Conservation (phyloP, 2,888 invertebrate species). For the Meganola albula region DNA sequence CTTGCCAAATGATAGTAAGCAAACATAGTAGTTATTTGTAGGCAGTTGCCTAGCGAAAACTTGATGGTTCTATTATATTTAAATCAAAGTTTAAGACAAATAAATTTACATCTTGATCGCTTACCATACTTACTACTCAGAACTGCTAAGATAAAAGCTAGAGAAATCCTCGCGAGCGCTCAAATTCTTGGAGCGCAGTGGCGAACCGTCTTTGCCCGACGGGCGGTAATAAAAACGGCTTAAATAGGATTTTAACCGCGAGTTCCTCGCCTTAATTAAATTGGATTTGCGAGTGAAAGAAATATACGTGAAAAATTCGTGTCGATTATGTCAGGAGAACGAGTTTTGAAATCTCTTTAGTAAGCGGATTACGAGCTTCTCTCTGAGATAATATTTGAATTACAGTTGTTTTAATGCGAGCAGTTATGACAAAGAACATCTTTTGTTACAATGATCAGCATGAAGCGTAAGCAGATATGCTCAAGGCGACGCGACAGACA, state of each 20-base stretch:
- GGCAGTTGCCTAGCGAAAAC: too few relatives aligned
- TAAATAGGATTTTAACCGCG: constrained; percentile 77
- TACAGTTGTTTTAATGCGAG: constrained; percentile 33
- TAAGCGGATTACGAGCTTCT: constrained; percentile 56
- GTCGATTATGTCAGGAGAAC: constrained; percentile 70
- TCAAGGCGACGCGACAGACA: constrained; percentile 20
- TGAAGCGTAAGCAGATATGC: constrained; percentile 23
- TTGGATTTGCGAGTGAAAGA: constrained; percentile 76
- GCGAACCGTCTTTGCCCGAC: constrained; percentile 73
- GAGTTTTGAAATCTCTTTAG: constrained; percentile 62
- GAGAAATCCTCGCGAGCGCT: constrained; percentile 65
- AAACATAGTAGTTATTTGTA: too few relatives aligned
- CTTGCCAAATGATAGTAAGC: too few relatives aligned
- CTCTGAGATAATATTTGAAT: constrained; percentile 44
- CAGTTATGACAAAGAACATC: constrained; percentile 27
- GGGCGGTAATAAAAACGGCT: constrained; percentile 77
- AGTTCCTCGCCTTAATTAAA: constrained; percentile 77
- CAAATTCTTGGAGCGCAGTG: constrained; percentile 70
- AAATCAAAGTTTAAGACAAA: constrained; percentile 42
- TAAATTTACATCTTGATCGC: constrained; percentile 66
- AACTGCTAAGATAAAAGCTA: constrained; percentile 64
- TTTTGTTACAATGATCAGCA: constrained; percentile 26
- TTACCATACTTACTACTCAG: constrained; percentile 56
- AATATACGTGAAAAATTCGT: constrained; percentile 75
- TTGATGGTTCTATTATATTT: constrained; percentile 7